Evolutionary conservation across 2,888 invertebrate species (phyloP).

Genomic region (Trissolcus japonicus): DNA sequence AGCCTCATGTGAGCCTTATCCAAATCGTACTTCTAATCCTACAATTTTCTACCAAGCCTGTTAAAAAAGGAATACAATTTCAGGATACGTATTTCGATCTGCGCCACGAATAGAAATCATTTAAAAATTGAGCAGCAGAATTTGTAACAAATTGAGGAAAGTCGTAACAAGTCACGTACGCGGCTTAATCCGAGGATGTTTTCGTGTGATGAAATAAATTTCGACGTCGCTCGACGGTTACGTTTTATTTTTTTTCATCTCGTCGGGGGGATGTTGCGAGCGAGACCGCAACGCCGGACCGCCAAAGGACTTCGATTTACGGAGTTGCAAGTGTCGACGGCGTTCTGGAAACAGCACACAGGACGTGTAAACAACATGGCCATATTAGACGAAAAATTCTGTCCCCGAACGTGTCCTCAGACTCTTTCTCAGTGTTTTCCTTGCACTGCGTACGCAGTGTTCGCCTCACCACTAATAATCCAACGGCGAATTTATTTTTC

Average conservation of each 20-base stretch:
- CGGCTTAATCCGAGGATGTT: slow-evolving; percentile 49
- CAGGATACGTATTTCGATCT: too few relatives aligned
- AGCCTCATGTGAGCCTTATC: too few relatives aligned
- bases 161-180: slow-evolving; percentile 46
- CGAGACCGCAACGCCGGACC: slow-evolving; percentile 29
- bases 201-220: slow-evolving; percentile 47
- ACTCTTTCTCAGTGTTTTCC: not conserved
- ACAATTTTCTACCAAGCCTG: too few relatives aligned
- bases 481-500: slow-evolving; percentile 35
- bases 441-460: slow-evolving; percentile 1
- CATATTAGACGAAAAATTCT: slow-evolving; percentile 39
- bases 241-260: slow-evolving; percentile 31
- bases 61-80: too few relatives aligned
- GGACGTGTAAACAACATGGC: slow-evolving; percentile 52
- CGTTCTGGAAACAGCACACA: slow-evolving; percentile 28
- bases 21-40: too few relatives aligned
- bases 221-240: slow-evolving; percentile 24
- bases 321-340: slow-evolving; percentile 29
- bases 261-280: slow-evolving; percentile 34
- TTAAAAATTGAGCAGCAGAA: slow-evolving; percentile 17
- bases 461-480: slow-evolving; percentile 11
- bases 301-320: slow-evolving; percentile 51
- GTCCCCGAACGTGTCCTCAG: slow-evolving; percentile 27
- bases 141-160: slow-evolving; percentile 39
- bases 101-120: not conserved